Conservation (phyloP, 2,113 vertebrate species). For the Mirza zaza region DNA sequence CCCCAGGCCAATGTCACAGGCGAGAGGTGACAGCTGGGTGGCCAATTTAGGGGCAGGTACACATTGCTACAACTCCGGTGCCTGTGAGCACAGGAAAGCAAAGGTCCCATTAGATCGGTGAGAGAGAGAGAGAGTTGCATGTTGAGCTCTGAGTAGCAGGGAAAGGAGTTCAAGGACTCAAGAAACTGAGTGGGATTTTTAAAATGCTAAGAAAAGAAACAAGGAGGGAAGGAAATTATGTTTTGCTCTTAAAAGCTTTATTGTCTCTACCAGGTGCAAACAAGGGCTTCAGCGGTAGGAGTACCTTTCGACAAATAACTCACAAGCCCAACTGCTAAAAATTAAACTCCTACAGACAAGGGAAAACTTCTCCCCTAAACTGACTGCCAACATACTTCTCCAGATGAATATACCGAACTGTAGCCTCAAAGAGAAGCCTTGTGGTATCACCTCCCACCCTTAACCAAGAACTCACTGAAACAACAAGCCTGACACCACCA, state of each 20-base stretch:
- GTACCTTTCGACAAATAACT: slow-evolving; percentile 5
- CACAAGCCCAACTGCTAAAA: background rate
- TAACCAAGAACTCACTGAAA: background rate
- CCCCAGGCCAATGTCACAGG: background rate
- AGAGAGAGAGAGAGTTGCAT: too few relatives aligned
- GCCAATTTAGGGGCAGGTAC: background rate
- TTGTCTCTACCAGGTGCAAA: slow-evolving; percentile 64
- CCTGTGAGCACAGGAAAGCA: background rate
- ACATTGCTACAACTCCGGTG: background rate
- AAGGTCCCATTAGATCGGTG: background rate
- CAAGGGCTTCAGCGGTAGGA: slow-evolving; percentile 41
- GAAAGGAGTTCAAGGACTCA: background rate
- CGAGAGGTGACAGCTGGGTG: background rate
- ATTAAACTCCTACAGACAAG: background rate
- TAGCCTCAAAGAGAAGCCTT: background rate
- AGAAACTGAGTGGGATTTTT: slow-evolving; percentile 24
- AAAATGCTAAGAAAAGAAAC: slow-evolving; percentile 34
- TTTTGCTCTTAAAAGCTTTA: slow-evolving; percentile 56
- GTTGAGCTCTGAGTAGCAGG: too few relatives aligned
- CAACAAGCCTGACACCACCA: fast-evolving
- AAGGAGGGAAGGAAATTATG: slow-evolving; percentile 3
- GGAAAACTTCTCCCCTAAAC: background rate
- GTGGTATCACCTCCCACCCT: background rate
- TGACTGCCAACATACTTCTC: too few relatives aligned
- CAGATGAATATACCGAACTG: background rate